Conservation (phyloP, 2,113 vertebrate genomes). For the Xenopus borealis region DNA sequence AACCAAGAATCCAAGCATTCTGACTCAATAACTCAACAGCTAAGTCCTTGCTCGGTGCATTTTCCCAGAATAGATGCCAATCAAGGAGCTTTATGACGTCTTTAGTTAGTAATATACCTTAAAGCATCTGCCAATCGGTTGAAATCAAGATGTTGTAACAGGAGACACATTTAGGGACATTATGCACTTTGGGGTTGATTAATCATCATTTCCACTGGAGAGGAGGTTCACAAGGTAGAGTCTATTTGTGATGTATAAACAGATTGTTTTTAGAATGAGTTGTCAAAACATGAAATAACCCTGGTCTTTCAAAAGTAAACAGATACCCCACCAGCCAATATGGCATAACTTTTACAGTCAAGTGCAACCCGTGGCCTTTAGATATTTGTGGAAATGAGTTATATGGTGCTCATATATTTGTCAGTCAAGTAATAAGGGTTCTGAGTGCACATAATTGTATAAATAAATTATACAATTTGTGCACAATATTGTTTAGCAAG, state of each 20-base stretch:
- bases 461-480: too few relatives aligned
- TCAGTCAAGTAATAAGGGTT: too few relatives aligned
- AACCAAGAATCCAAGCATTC: background rate
- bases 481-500: too few relatives aligned
- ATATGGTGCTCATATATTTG: too few relatives aligned
- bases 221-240: background rate
- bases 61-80: slow-evolving; percentile 12
- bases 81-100: background rate
- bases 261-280: background rate
- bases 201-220: background rate
- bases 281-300: slow-evolving; percentile 1
- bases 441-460: too few relatives aligned
- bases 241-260: background rate
- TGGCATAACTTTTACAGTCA: too few relatives aligned
- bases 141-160: slow-evolving; percentile 11
- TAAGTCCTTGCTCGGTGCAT: background rate
- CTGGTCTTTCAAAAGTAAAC: background rate
- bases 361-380: too few relatives aligned
- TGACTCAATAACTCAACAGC: background rate
- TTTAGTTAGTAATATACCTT: background rate
- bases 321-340: background rate
- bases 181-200: background rate
- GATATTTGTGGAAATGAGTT: too few relatives aligned
- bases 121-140: slow-evolving; percentile 3
- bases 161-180: background rate